Conservation (phyloP, 1,140 invertebrate species). For the Diabrotica undecimpunctata region DNA sequence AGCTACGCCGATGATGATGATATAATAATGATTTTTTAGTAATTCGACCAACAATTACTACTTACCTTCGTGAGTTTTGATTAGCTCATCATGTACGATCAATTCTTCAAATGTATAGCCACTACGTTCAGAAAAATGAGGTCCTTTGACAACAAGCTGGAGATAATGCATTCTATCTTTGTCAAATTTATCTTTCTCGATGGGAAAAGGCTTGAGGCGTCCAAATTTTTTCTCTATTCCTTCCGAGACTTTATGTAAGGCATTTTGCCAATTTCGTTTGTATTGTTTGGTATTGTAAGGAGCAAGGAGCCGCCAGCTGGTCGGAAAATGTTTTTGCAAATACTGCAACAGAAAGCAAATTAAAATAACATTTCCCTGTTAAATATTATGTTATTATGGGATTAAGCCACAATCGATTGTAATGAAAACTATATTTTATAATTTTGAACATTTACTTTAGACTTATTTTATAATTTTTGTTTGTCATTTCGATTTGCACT, state of each 20-base stretch:
- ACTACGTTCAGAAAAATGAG: slow-evolving; percentile 50
- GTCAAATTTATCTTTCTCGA: slow-evolving; percentile 54
- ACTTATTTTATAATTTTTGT: no score
- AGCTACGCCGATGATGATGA: no score
- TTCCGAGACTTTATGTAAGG: slow-evolving; percentile 55
- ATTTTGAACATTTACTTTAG: no score
- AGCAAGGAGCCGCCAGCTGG: slow-evolving; percentile 39
- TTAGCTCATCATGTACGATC: slow-evolving; percentile 40
- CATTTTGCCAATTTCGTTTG: slow-evolving; percentile 53
- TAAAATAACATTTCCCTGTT: no score
- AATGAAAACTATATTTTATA: no score
- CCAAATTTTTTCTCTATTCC: slow-evolving; percentile 60
- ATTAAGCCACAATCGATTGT: no score
- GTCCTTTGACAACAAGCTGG: slow-evolving; percentile 52
- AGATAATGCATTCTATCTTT: slow-evolving; percentile 55
- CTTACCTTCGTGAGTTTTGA: slow-evolving; percentile 36
- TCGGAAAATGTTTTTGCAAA: slow-evolving; percentile 56
- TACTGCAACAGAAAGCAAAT: slow-evolving; percentile 41
- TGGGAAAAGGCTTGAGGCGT: slow-evolving; percentile 56
- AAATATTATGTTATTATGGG: no score
- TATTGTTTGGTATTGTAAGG: slow-evolving; percentile 49
- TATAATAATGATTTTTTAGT: no score
- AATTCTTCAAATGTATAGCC: slow-evolving; percentile 44
- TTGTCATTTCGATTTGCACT: no score
- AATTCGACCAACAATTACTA: not conserved